Base-by-base conservation (phyloP, 2,797 vertebrate genomes). In the Ibycter americanus region DNA sequence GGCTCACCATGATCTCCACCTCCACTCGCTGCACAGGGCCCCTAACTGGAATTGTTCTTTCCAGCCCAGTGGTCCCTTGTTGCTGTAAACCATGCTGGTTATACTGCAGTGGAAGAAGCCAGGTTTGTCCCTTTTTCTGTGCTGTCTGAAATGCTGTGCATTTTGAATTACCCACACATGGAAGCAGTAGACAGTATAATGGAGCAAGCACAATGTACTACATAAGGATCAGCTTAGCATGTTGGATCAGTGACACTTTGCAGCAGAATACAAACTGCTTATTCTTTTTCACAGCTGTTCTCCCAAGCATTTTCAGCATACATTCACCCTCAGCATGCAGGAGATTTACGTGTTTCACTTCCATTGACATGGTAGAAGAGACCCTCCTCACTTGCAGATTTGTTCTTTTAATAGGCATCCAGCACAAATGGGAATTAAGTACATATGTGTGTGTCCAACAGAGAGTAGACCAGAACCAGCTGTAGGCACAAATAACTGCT, bases 391-490 rank as follows among this genome's bases (percentile, higher is more conserved):
- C 87, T 93, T 74, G 85, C 72, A 94, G 87, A 94, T 91, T 78
- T 90, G 68, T 92, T 96, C 92, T 90, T 93, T 96, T 89, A 94
- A 92, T 91, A 97, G 87, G 92, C 94, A 94, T 78, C 84, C 92
- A 95, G 90, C 89, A 92, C 94, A 85, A 96, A 83, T 79, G 93
- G 82, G 94, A 97, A 97, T 97, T 90, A 80, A 93, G 79, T 51
- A 72, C 95, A 96, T 92, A 96, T 92, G 73, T 96, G 96, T 90
- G 70, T 95, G 95, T 97, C 93, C 94, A 95, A 90, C 96, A 66
- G 96, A 95, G 97, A 94, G 58, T 34, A 97, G 96, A 96, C 89
- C 91, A 97, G 96, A 96, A 94, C 93, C 94, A 96, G 93, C 94
- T 96, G 94, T 52, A 92, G 89, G 96, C 95, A 94, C 89, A 92